Conservation (phyloP, 2,888 invertebrate species). For the Morpho achilles region DNA sequence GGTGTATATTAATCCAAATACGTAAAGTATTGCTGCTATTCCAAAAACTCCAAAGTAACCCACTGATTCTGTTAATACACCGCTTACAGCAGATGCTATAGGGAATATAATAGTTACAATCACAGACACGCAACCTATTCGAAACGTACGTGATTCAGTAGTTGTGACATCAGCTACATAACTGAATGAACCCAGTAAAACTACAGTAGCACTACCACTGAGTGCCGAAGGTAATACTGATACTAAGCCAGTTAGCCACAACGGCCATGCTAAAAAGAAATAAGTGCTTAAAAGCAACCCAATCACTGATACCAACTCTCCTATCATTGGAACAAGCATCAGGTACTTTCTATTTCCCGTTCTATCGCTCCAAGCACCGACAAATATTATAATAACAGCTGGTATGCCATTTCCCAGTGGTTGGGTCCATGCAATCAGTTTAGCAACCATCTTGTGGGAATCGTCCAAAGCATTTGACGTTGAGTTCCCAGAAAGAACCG, state of each 20-base stretch:
- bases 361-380: conserved; percentile 82
- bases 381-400: conserved; percentile 74
- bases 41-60: conserved; percentile 70
- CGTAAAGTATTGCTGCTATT: conserved; percentile 48
- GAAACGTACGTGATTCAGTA: conserved; percentile 78
- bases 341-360: conserved; percentile 78
- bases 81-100: conserved; percentile 72
- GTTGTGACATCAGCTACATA: conserved; percentile 81
- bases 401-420: conserved; percentile 77
- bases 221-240: conserved; percentile 78
- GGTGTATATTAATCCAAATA: conserved; percentile 56
- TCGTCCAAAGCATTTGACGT: conserved; percentile 49
- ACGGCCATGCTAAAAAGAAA: conserved; percentile 76
- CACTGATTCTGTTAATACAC: conserved; percentile 61
- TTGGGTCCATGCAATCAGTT: conserved; percentile 76
- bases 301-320: conserved; percentile 71
- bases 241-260: conserved; percentile 73
- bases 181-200: conserved; percentile 79
- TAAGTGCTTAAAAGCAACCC: conserved; percentile 75
- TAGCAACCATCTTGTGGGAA: conserved; percentile 65
- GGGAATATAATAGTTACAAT: conserved; percentile 73
- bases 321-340: conserved; percentile 76
- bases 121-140: conserved; percentile 79
- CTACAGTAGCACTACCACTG: conserved; percentile 78
- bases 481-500: conserved; percentile 51